Base-by-base conservation (phyloP, 2,113 vertebrate genomes). In the Coturnix japonica region DNA sequence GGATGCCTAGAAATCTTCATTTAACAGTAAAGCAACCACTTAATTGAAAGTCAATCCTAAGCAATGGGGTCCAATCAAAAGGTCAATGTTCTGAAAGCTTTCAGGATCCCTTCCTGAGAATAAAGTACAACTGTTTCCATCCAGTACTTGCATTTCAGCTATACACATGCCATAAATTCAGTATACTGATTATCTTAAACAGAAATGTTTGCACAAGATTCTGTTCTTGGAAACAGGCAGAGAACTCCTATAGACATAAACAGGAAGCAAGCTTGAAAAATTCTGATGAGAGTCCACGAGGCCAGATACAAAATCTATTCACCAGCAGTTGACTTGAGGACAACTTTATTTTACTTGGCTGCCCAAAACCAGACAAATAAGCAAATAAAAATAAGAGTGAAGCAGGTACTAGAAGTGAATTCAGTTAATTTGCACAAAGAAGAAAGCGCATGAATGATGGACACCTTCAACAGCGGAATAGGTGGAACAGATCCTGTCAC, bases 341-440 rank as follows among this genome's bases (percentile, higher is more conserved):
- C 92, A 94, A 81, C 64, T 91, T 57, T 95, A 23, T 96, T 95
- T 96, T 60, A 79, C 60, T 96, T 95, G 95, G 94, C 86, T 93
- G 74, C 35, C 81, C 67, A 67, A 96, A 96, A 64, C 60, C 81
- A 85, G 81, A 87, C 56, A 77, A 82, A 51, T 47, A 60, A 76
- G 78, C 59, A 87, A 94, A 85, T 56, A 91, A 87, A 96, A 87
- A 85, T 64, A 9, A 16, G 70, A 85, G 59, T 44, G 79, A 93
- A 91, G 37, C 33, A 70, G 64, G 59, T 87, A 82, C 26, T 77
- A 89, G 60, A 77, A 94, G 80, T 21, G 1, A 80, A 75, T 26
- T 87, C 19, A 51, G 43, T n/a, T 85, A 54, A 87, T 70, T 51
- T 73, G 78, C 49, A 93, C 87, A 35, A 10, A 51, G 49, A 59